phyloP scores from a whole-genome alignment of 2,888 invertebrate genomes.

The Leucoma salicis region DNA sequence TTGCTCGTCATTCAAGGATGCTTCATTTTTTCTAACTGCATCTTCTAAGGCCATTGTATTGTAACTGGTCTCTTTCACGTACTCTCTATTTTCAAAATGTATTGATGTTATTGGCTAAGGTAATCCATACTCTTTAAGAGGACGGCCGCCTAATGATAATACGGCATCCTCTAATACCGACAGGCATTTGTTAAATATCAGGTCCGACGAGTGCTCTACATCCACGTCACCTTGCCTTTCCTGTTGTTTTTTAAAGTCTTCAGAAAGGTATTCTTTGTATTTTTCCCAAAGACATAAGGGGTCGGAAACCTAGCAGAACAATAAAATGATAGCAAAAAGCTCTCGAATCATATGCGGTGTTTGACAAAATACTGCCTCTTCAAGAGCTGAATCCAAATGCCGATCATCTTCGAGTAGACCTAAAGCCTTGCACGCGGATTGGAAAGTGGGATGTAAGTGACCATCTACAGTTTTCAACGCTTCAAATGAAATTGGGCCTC shows the following conservation, averaged over 20 bases:
- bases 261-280: neutral
- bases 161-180: neutral
- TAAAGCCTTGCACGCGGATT: constrained; percentile 1
- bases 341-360: neutral
- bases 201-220: neutral
- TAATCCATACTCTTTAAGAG: neutral
- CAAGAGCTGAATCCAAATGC: neutral
- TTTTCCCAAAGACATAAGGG: neutral
- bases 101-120: neutral
- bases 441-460: neutral
- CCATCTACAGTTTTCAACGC: neutral
- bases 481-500: neutral
- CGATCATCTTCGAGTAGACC: neutral
- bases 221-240: neutral
- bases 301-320: neutral
- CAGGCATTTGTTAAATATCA: neutral
- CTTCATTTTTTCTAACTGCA: neutral
- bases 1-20: neutral
- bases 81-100: neutral
- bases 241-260: neutral
- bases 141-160: neutral
- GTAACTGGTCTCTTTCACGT: neutral
- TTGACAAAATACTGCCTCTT: neutral
- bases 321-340: neutral
- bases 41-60: constrained; percentile 8